Conservation (phyloP, 2,888 invertebrate genomes). For the Conomelus anceps region DNA sequence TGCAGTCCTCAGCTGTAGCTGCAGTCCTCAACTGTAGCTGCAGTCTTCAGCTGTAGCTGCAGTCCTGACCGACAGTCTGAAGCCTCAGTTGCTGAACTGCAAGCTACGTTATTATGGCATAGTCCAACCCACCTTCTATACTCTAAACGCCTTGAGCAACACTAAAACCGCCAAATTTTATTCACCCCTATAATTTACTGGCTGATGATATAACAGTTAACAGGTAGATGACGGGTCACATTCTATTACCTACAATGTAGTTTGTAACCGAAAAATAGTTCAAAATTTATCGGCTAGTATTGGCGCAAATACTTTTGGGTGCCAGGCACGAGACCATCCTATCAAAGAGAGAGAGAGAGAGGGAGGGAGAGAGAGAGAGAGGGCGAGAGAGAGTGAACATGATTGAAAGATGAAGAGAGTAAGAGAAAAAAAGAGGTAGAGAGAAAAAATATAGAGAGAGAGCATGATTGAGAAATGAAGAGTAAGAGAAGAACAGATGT, state of each 20-base stretch:
- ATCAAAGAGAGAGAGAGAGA: slow-evolving; percentile 1
- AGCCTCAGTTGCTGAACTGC: no score
- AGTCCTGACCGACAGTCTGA: no score
- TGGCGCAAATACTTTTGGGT: background rate
- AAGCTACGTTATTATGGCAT: no score
- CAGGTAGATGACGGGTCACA: background rate
- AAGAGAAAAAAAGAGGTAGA: no score
- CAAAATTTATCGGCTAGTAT: background rate
- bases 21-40: no score
- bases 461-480: background rate
- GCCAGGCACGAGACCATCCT: background rate
- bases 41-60: no score
- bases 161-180: no score
- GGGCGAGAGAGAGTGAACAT: background rate
- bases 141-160: no score
- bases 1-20: no score
- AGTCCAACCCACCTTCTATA: no score
- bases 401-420: background rate
- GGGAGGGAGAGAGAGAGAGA: background rate
- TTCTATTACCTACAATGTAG: background rate
- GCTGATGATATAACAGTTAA: background rate
- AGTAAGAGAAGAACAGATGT: background rate
- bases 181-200: no score
- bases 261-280: background rate
- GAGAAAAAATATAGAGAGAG: no score